A percentile compares a stretch with the other conserved stretches of the same genome.
These are phyloP conservation scores for Eristalis tenax DNA, from an alignment of 2,888 invertebrate species.

Conservation along the genomic window DNA sequence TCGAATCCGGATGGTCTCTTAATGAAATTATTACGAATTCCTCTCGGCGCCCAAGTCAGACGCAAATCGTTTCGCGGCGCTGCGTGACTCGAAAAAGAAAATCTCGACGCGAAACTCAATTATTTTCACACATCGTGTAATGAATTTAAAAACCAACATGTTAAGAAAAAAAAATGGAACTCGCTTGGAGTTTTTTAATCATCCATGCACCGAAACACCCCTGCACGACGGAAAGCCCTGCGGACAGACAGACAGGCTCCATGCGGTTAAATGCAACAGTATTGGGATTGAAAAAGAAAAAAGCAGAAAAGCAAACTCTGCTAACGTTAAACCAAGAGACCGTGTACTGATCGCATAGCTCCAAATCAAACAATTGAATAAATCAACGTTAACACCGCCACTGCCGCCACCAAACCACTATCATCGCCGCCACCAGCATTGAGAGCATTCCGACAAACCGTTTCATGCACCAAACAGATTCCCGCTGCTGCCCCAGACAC, in stretches of 20 bases:
- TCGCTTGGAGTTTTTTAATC: not conserved
- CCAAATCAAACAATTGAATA: conserved; percentile 56
- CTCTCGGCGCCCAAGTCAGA: not conserved
- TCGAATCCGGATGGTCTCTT: not conserved
- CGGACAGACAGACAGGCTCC: conserved; percentile 23
- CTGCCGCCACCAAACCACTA: conserved; percentile 18
- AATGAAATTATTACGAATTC: not conserved
- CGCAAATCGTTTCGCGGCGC: not conserved
- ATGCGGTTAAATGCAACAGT: conserved; percentile 51
- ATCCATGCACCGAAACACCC: not conserved
- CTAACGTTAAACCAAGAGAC: not conserved
- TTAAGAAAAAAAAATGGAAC: conserved; percentile 2
- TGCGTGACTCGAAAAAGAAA: not conserved
- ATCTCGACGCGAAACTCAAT: conserved; percentile 32
- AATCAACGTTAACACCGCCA: conserved; percentile 44
- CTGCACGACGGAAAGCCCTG: not conserved
- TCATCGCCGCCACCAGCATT: not conserved
- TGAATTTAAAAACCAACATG: conserved; percentile 14
- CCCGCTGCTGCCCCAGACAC: not conserved
- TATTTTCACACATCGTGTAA: conserved; percentile 36
- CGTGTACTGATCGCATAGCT: conserved; percentile 9
- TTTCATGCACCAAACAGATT: not conserved
- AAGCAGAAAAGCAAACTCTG: not conserved
- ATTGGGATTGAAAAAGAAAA: conserved; percentile 24
- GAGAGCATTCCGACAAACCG: not conserved